Base-by-base conservation (phyloP, 2,113 vertebrate genomes). In the Cacatua alba region DNA sequence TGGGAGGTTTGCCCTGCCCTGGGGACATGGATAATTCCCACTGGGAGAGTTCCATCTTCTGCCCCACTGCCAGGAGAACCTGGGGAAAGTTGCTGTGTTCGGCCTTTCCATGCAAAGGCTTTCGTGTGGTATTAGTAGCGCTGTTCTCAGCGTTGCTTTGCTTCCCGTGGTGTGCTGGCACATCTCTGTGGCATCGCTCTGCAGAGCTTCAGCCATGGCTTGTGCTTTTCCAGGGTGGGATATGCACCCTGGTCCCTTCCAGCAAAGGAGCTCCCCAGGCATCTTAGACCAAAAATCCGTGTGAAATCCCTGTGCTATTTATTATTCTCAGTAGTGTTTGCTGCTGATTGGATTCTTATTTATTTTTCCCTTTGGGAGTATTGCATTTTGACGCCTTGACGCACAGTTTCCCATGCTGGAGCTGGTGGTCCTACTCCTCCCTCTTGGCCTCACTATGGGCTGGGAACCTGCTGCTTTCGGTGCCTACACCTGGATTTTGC, bases 211-310 rank as follows among this genome's bases (percentile, higher is more conserved):
- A 20, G 65, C 69, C 12, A 1, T 0, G 0, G 43, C 78, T 90
- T 63, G 49, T 71, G 82, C 59, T 78, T 75, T 77, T 60, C 81
- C 79, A 59, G 82, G 68, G 43, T 1, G 4, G 51, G 48, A 70
- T 48, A 48, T 29, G 46, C 64, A 52, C 37, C 25, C 37, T 0
- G 0, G n/a, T 75, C 51, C 78, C 75, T 0, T 0, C 29, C 2
- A 13, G 75, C 3, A 2, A 72, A 79, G 86, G 77, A 48, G 57
- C 52, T 92, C 65, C 78, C 15, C 10, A 35, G 64, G 72, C 64
- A 60, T 79, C 52, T 79, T 52, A 96, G 80, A 93, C 96, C 95
- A 96, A 96, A 97, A 96, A 96, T 83, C 93, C 92, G 33, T 63
- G 67, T 92, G 85, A 92, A 82, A 84, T 67, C 60, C 75, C 82